A percentile compares a stretch with the other conserved stretches of the same genome.
phyloP scores from a whole-genome alignment of 2,113 vertebrate species.

The Lutjanus erythropterus region DNA sequence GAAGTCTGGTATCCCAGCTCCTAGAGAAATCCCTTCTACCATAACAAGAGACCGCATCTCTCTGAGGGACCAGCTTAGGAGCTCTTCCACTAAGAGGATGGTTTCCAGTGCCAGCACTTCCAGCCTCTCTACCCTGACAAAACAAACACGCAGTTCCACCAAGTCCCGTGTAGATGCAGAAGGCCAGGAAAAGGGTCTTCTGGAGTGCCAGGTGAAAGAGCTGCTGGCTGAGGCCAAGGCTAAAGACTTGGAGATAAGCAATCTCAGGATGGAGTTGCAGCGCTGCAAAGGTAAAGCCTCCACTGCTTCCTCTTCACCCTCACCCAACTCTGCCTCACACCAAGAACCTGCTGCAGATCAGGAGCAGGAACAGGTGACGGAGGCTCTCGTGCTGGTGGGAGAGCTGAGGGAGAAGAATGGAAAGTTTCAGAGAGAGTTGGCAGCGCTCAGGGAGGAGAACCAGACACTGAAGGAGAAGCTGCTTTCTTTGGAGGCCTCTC shows the following conservation, averaged over 20 bases:
- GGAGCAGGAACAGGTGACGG: constrained; percentile 66
- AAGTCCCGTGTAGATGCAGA: constrained; percentile 90
- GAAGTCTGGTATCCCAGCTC: constrained; percentile 94
- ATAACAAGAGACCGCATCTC: constrained; percentile 88
- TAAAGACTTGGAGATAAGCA: constrained; percentile 95
- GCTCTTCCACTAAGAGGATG: constrained; percentile 85
- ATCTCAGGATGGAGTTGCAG: constrained; percentile 92
- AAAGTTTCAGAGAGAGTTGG: constrained; percentile 91
- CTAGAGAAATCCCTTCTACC: constrained; percentile 87
- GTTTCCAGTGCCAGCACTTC: constrained; percentile 92
- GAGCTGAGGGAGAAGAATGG: constrained; percentile 92
- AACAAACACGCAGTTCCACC: constrained; percentile 85
- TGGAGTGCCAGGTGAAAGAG: constrained; percentile 94
- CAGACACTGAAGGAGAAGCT: constrained; percentile 91
- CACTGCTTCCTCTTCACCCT: constrained; percentile 67
- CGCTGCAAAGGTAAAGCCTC: constrained; percentile 86
- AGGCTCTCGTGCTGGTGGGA: constrained; percentile 85
- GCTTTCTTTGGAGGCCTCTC: constrained; percentile 87
- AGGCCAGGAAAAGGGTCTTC: constrained; percentile 84
- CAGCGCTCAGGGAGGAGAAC: constrained; percentile 91
- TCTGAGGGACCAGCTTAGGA: constrained; percentile 85
- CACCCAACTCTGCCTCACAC: constrained; percentile 66
- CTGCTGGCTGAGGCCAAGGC: constrained; percentile 94
- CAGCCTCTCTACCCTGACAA: constrained; percentile 88
- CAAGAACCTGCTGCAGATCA: constrained; percentile 70